phyloP scores from a whole-genome alignment of 2,888 invertebrate species.

The Caenorhabditis macrosperma region DNA sequence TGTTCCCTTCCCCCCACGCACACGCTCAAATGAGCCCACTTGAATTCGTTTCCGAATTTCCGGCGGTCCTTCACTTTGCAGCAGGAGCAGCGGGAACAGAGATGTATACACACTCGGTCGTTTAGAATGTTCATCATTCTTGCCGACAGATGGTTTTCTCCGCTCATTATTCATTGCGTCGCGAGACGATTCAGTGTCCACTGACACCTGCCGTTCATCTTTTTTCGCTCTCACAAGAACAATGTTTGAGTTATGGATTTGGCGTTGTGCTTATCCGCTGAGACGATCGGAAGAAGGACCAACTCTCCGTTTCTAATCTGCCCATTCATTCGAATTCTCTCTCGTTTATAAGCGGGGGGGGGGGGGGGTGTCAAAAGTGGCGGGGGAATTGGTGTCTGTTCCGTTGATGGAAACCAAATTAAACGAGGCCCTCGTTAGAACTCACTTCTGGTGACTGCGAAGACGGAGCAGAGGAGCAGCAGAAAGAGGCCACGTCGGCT shows the following conservation, averaged over 20 bases:
- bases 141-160: constrained; percentile 50
- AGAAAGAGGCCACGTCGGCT: constrained; percentile 50
- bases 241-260: constrained; percentile 49
- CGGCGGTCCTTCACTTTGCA: constrained; percentile 15
- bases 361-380: constrained; percentile 48
- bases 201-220: constrained; percentile 48
- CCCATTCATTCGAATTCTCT: constrained; percentile 5
- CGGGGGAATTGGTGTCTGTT: constrained; percentile 36
- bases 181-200: constrained; percentile 41
- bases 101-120: constrained; percentile 23
- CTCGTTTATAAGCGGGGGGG: not conserved
- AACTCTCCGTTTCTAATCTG: constrained; percentile 31
- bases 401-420: constrained; percentile 48
- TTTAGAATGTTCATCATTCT: constrained; percentile 26
- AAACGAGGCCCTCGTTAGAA: constrained; percentile 39
- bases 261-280: constrained; percentile 20
- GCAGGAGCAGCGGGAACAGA: not conserved
- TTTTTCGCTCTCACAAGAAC: constrained; percentile 8
- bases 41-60: constrained; percentile 44
- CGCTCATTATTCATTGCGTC: constrained; percentile 40
- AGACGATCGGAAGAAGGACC: constrained; percentile 11
- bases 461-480: constrained; percentile 22
- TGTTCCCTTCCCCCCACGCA: constrained; percentile 16
- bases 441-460: constrained; percentile 43
- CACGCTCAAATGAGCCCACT: constrained; percentile 50